Percentiles rank a stretch among this genome's conserved stretches.
phyloP scores from a whole-genome alignment of 2,888 invertebrate species.

The Ypsolopha scabrella region DNA sequence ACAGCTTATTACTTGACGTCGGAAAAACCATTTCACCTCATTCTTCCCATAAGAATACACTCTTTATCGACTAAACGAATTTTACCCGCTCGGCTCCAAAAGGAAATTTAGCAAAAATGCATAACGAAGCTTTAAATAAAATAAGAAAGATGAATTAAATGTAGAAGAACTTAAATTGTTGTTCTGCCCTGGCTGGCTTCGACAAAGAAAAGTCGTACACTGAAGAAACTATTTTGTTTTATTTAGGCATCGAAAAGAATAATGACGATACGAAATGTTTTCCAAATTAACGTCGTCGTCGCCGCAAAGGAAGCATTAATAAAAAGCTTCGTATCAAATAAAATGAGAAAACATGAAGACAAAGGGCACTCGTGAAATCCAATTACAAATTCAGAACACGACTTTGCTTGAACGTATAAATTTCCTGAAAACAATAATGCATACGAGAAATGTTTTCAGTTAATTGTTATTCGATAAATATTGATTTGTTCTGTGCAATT shows the following conservation, averaged over 20 bases:
- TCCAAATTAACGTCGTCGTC: slow-evolving; percentile 1
- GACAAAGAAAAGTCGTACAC: neutral
- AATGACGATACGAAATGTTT: neutral
- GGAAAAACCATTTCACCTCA: slow-evolving; percentile 30
- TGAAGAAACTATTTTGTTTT: neutral
- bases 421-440: slow-evolving; percentile 41
- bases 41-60: neutral
- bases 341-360: slow-evolving; percentile 25
- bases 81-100: neutral
- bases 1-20: slow-evolving; percentile 46
- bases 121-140: neutral
- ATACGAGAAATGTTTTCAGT: slow-evolving; percentile 13
- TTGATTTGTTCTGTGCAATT: slow-evolving; percentile 24
- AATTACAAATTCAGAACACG: slow-evolving; percentile 44
- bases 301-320: slow-evolving; percentile 14
- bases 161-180: no score
- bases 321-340: slow-evolving; percentile 13
- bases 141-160: no score
- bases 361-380: slow-evolving; percentile 28
- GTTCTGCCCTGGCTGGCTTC: no score
- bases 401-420: slow-evolving; percentile 30
- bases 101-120: neutral
- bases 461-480: slow-evolving; percentile 25
- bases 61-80: neutral
- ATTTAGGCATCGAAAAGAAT: neutral